A percentile compares a stretch with the other conserved stretches of the same genome.
phyloP scores from a whole-genome alignment of 1,140 invertebrate species.

The Drosophila parvula region DNA sequence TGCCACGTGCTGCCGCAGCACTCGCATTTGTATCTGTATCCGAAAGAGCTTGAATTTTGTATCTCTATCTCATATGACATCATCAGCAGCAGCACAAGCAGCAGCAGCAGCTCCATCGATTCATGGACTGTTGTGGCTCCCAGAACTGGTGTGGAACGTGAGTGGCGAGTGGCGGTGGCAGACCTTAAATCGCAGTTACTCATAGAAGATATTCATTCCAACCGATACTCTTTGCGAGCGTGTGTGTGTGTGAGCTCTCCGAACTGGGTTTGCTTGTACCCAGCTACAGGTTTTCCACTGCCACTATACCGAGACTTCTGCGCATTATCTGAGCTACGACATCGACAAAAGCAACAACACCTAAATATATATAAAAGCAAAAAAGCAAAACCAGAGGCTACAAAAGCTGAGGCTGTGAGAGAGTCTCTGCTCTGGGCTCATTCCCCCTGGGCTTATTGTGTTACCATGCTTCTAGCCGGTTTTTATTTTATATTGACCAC shows the following conservation, averaged over 20 bases:
- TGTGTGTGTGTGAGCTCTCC: constrained; percentile 3
- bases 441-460: constrained; percentile 57
- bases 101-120: constrained; percentile 46
- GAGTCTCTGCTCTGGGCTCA: neutral
- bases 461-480: constrained; percentile 75
- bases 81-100: constrained; percentile 50
- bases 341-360: constrained; percentile 17
- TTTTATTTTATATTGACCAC: constrained; percentile 64
- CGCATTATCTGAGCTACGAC: constrained; percentile 62
- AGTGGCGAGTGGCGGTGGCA: constrained; percentile 52
- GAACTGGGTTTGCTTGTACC: constrained; percentile 50
- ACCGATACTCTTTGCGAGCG: constrained; percentile 14
- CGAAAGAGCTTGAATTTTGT: constrained; percentile 24
- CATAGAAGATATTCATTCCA: constrained; percentile 59
- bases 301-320: constrained; percentile 56
- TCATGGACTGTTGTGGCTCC: constrained; percentile 34
- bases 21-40: constrained; percentile 9
- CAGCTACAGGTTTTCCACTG: constrained; percentile 65
- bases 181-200: constrained; percentile 58
- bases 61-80: constrained; percentile 59
- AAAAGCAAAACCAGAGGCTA: constrained; percentile 7
- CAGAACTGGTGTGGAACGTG: constrained; percentile 74
- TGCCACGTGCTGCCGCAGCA: constrained; percentile 34
- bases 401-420: constrained; percentile 52
- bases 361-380: constrained; percentile 1